phyloP scores from a whole-genome alignment of 2,797 vertebrate species.

The Spinus olivaceus region DNA sequence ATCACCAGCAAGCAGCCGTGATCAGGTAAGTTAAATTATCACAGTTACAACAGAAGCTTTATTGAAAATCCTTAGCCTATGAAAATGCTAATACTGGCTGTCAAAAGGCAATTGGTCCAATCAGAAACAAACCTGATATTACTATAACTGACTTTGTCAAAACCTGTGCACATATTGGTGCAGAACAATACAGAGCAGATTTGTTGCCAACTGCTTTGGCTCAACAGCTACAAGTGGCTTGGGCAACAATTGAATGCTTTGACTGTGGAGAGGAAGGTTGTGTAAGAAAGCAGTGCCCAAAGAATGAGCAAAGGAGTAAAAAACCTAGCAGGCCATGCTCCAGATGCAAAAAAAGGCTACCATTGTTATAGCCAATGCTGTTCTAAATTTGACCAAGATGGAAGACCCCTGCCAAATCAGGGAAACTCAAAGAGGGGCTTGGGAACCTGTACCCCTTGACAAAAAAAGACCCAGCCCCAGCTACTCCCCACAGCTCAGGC shows the following conservation, averaged over 20 bases:
- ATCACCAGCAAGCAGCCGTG: fast-evolving
- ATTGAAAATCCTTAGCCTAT: not conserved
- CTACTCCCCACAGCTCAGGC: not conserved
- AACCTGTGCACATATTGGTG: not conserved
- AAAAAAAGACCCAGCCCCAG: not conserved
- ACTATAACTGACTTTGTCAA: not conserved
- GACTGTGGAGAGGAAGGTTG: too few relatives aligned
- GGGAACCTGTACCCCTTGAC: too few relatives aligned
- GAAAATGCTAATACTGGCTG: not conserved
- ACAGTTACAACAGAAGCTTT: not conserved
- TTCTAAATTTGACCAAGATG: not conserved
- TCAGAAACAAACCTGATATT: not conserved
- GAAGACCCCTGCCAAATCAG: not conserved
- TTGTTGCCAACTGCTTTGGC: not conserved
- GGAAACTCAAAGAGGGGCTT: not conserved
- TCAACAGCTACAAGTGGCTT: not conserved
- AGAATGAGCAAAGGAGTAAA: not conserved
- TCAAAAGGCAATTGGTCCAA: not conserved
- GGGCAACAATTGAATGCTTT: not conserved
- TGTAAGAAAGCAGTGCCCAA: not conserved
- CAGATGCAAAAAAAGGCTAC: not conserved
- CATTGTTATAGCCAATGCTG: fast-evolving
- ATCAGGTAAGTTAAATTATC: not conserved
- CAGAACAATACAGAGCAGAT: not conserved
- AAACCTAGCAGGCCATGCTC: not conserved